Base-by-base conservation (phyloP, 2,888 invertebrate genomes). In the Bugulina stolonifera region DNA sequence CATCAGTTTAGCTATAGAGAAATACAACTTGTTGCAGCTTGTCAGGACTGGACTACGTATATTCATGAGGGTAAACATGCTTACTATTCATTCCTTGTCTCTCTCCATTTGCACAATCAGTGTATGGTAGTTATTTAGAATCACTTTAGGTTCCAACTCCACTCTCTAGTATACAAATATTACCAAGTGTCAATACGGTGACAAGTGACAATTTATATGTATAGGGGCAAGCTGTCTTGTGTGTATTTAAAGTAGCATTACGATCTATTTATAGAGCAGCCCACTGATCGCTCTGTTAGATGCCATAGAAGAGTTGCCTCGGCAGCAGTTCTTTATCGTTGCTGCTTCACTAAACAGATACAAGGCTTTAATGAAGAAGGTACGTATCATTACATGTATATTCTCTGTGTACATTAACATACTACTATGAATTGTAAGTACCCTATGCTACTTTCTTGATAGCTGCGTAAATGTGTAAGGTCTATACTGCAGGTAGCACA, bases 241-340 rank as follows among this genome's bases (percentile, higher is more conserved):
- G 10, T 10, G 5, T 43, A 5, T 43, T 18, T 18, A 18, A 5
- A 43, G 10, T 43, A 18, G 18, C 43, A 10, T 43, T 5, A 10
- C 18, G 5, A 18, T 43, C 10, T 43, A 5, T 22, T 64, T 64
- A 34, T n/a, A 64, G 64, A 22, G 14, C 32, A 29, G 64, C 34
- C 32, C 32, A 14, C 64, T 64, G 32, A 22, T 64, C 29, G 5
- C 32, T 32, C 64, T 64, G 2, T 32, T 64, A 5, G 64, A 64
- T 34, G 64, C 64, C 10, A 32, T 64, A 5, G 34, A 14, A 25
- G 64, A 64, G 32, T 18, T 64, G 32, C 32, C 64, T 3, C 25
- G 32, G 18, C 64, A 64, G 64, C 22, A 32, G 64, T 64, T 64
- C 32, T 64, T 64, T 32, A 34, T 32, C 32, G 64, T 64, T 5